Evolutionary conservation across 2,113 vertebrate genomes (phyloP), one percentile per base, ranked within the genome.

Genomic region (Daboia siamensis): DNA sequence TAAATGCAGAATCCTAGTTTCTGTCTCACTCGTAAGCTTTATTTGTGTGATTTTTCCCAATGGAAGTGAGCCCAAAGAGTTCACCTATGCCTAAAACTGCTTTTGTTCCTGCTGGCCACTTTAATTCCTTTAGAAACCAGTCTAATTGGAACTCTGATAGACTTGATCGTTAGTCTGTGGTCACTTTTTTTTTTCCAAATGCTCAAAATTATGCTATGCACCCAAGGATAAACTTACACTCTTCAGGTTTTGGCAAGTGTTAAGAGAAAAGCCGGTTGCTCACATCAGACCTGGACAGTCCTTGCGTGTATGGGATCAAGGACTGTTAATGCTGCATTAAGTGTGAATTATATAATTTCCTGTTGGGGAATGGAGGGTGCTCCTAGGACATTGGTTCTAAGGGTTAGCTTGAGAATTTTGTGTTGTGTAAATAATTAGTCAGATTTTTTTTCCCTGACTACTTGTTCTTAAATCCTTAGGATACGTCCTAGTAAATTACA

Each of bases 401-500:
- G 97, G 96, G 95, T 96, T 96, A 97, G 95, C 55, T 97, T 96
- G 95, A 97, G 95, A 96, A 97, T 97, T 90, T 97, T 96, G 95
- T 97, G 97, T 97, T 96, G 95, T 98, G 97, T 97, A 98, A 96
- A 97, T 97, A 97, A 95, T 96, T 97, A 97, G 98, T 98, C 98
- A 98, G 97, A 97, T 97, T 92, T 97, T 96, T 97, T 10, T 96
- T 97, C 94, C 95, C 97, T 97, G 97, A 97, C 97, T 97, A 95
- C 96, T 96, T 97, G 96, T 97, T 98, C 96, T 97, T 98, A 97
- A 97, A 97, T 98, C 97, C 95, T 98, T 98, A 97, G 97, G 97
- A 96, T 97, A 97, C 92, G 96, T 97, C 97, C 97, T 95, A 95
- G 97, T 97, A 98, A 98, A 98, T 97, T 97, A 98, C 97, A 98